A percentile compares a stretch with the other conserved stretches of the same genome.
These are phyloP conservation scores for Parambassis ranga DNA, from an alignment of 2,797 vertebrate genomes.

Conservation along the genomic window DNA sequence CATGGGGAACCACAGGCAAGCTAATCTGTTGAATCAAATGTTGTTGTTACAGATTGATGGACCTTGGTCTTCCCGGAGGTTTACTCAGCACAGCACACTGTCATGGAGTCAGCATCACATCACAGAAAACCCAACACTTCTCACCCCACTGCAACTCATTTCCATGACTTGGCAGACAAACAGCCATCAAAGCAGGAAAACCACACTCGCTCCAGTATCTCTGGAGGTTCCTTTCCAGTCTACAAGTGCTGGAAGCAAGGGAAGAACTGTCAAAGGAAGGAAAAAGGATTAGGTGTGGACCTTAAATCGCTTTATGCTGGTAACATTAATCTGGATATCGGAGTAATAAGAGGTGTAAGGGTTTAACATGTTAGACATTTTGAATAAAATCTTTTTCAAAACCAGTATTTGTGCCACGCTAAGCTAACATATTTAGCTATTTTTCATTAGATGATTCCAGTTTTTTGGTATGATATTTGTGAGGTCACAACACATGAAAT, in stretches of 20 bases:
- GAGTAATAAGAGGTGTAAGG: not conserved
- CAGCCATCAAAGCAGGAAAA: constrained; percentile 70
- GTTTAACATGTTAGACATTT: not conserved
- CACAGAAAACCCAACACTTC: constrained; percentile 21
- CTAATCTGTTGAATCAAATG: constrained; percentile 40
- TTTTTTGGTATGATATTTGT: not conserved
- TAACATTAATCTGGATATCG: constrained; percentile 6
- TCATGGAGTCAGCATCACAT: constrained; percentile 58
- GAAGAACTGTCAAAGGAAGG: not conserved
- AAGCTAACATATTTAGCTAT: not conserved
- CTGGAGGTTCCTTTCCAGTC: constrained; percentile 47
- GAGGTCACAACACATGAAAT: constrained; percentile 21
- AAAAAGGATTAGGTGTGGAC: not conserved
- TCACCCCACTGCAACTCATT: constrained; percentile 45
- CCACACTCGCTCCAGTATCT: constrained; percentile 55
- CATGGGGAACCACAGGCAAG: constrained; percentile 18
- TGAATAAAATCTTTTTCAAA: too few species aligned
- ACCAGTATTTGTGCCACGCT: not conserved
- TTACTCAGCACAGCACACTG: constrained; percentile 52
- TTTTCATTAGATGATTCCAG: constrained; percentile 1
- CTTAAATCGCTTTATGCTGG: constrained; percentile 13
- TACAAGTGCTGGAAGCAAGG: constrained; percentile 10
- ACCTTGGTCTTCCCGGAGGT: constrained; percentile 29
- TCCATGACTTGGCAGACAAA: constrained; percentile 69
- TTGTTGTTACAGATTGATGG: constrained; percentile 49